Base-by-base conservation (phyloP, 2,113 vertebrate genomes). In the Vidua macroura region DNA sequence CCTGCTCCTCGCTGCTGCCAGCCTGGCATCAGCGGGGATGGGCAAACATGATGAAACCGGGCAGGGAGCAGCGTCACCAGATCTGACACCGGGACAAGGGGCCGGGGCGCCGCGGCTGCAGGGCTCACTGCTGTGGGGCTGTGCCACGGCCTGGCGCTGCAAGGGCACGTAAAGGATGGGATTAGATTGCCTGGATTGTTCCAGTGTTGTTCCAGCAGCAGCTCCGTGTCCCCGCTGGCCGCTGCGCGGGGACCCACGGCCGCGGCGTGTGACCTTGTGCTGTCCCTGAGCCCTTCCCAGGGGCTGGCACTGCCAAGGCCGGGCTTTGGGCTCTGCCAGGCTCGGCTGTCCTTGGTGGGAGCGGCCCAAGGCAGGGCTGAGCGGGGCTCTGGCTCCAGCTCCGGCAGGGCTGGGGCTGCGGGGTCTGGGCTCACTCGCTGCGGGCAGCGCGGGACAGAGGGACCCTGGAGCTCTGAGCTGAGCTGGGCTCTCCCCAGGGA, bases 1-100 rank as follows among this genome's bases (percentile, higher is more conserved):
- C 33, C 21, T 80, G 3, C 51, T 7, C 31, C 37, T 3, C 3
- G 30, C 33, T 20, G 12, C 62, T 79, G 44, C 74, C 53, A 44
- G 0, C 8, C 13, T 22, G 10, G 10, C 2, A 28, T 11, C 51
- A 6, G 4, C 30, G 17, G 59, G 2, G 4, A 18, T 1, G 25
- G 49, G 6, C 49, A 80, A 80, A 80, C 4, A 66, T 79, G 30
- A 7, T 2, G 23, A 28, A n/a, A 64, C 5, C 1, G 43, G 60
- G 76, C 59, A 52, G 0, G 13, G n/a, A 37, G 3, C 69, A 2
- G 3, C 4, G 4, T 14, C 43, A 13, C 33, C 55, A 23, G 48
- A 48, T 2, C 6, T 15, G 44, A 7, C 44, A 7, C 13, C 35
- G 13, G 28, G 28, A 77, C 74, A 62, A 39, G 21, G 58, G 46